Percentiles rank a stretch among this genome's conserved stretches.
Evolutionary conservation across 2,797 vertebrate genomes (phyloP).

Genomic region (Carcharodon carcharias): DNA sequence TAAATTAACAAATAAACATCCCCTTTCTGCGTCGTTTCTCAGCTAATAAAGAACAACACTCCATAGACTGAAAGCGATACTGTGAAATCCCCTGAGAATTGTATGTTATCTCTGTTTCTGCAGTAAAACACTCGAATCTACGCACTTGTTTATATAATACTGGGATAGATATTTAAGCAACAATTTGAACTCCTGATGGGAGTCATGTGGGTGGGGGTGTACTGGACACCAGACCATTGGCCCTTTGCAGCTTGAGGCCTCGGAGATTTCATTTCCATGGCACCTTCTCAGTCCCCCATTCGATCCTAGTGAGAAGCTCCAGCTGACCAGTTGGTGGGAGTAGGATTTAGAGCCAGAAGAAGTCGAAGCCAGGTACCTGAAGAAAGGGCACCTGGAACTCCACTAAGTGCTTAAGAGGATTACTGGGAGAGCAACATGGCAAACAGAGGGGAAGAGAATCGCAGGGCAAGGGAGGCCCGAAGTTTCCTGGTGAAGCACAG

Average conservation of each 20-base stretch:
- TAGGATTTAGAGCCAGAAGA: neutral
- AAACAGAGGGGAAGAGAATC: neutral
- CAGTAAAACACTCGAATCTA: neutral
- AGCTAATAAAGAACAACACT: neutral
- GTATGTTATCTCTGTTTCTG: neutral
- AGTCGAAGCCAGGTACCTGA: neutral
- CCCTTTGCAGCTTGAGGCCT: neutral
- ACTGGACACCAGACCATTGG: neutral
- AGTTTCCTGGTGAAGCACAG: neutral
- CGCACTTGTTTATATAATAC: neutral
- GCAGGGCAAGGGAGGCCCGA: neutral
- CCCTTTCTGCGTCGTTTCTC: neutral
- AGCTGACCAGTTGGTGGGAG: neutral
- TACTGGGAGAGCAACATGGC: neutral
- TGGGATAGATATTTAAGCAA: neutral
- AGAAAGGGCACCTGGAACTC: neutral
- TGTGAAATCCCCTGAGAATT: neutral
- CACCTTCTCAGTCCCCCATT: neutral
- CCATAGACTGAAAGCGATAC: neutral
- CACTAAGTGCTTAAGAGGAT: neutral
- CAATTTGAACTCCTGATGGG: neutral
- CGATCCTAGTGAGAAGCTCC: neutral
- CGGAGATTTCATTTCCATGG: neutral
- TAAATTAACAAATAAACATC: neutral
- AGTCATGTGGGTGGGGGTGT: neutral